Conservation (phyloP, 1,140 invertebrate species). For the roundworm (Caenorhabditis elegans) region WBcel235 BX284602.5:5685501-5686000, state of each 20-base stretch:
- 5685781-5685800: slow-evolving; percentile 43
- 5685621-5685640: slow-evolving; percentile 59
- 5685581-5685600: neutral
- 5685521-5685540: neutral
- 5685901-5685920: slow-evolving; percentile 55
- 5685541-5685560: slow-evolving; percentile 12
- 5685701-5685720: slow-evolving; percentile 57
- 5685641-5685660: slow-evolving; percentile 57
- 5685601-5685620: slow-evolving; percentile 46
- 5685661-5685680: slow-evolving; percentile 53
- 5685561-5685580: neutral
- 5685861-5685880: slow-evolving; percentile 71
- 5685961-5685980: slow-evolving; percentile 56
- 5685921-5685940: slow-evolving; percentile 55
- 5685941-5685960: slow-evolving; percentile 51
- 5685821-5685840: neutral
- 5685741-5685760: slow-evolving; percentile 3
- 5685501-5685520: neutral
- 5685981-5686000: slow-evolving; percentile 7
- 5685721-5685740: slow-evolving; percentile 52
- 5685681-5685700: slow-evolving; percentile 55
- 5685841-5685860: slow-evolving; percentile 16
- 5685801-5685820: slow-evolving; percentile 44
- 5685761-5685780: slow-evolving; percentile 46
- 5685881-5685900: slow-evolving; percentile 76